phyloP scores from a whole-genome alignment of 2,888 invertebrate genomes.

The Cephus rjabovi region DNA sequence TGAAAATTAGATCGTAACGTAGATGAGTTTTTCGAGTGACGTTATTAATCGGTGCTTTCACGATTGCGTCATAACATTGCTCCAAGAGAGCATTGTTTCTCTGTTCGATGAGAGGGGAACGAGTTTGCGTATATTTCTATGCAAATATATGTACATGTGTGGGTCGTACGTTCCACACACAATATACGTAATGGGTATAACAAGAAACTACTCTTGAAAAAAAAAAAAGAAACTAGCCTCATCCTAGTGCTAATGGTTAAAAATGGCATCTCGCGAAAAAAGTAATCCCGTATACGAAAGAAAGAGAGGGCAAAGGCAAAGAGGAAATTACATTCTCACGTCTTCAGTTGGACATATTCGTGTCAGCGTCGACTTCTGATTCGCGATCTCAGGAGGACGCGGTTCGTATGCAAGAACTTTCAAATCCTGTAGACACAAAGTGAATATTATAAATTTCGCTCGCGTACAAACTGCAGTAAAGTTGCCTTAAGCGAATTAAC shows the following conservation, averaged over 20 bases:
- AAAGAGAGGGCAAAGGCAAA: not conserved
- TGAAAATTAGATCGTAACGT: not conserved
- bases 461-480: conserved; percentile 48
- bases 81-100: not conserved
- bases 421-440: conserved; percentile 25
- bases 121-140: not conserved
- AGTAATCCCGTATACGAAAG: not conserved
- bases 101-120: not conserved
- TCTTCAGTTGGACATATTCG: not conserved
- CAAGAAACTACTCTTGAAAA: not conserved
- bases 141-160: not conserved
- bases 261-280: not conserved
- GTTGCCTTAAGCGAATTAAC: conserved; percentile 49
- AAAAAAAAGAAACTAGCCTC: not conserved
- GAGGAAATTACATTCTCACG: not conserved
- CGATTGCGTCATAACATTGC: not conserved
- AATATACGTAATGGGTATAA: not conserved
- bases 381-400: conserved; percentile 7
- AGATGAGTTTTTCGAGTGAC: not conserved
- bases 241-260: not conserved
- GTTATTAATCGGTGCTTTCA: not conserved
- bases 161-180: not conserved
- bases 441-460: conserved; percentile 33
- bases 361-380: not conserved
- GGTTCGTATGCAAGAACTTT: conserved; percentile 30